Conservation (phyloP, 2,113 vertebrate genomes). For the Pteronura brasiliensis region DNA sequence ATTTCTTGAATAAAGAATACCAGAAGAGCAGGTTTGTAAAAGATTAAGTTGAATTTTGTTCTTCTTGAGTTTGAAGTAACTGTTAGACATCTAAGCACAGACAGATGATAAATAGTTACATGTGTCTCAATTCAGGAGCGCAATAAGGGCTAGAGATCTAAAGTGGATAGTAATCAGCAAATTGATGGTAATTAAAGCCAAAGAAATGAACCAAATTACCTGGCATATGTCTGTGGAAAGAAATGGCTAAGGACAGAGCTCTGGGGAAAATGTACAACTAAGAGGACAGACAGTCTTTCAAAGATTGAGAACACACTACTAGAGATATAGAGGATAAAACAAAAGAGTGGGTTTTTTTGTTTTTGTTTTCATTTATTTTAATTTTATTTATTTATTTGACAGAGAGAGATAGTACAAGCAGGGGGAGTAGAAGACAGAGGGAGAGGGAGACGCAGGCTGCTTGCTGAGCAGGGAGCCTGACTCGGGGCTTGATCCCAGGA, state of each 20-base stretch:
- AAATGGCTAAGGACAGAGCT: background rate
- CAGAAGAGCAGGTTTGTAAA: background rate
- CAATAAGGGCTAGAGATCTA: background rate
- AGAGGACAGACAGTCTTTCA: background rate
- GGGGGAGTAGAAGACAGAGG: no score
- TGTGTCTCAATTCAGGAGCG: background rate
- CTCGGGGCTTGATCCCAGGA: no score
- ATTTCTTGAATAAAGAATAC: background rate
- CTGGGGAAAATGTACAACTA: background rate
- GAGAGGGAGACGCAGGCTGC: no score
- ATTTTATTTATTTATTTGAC: no score
- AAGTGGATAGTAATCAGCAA: background rate
- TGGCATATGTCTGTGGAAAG: background rate
- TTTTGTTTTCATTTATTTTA: no score
- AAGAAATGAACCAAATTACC: background rate
- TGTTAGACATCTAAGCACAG: background rate
- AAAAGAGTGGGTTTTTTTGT: background rate
- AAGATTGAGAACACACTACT: background rate
- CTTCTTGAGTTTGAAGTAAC: background rate
- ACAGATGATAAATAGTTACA: background rate
- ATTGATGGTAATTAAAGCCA: background rate
- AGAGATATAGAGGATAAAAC: background rate
- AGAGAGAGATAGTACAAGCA: no score
- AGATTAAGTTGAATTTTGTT: background rate
- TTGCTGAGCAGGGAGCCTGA: no score